Base-by-base conservation (phyloP, 2,888 invertebrate species). In the Polymixis flavicincta region DNA sequence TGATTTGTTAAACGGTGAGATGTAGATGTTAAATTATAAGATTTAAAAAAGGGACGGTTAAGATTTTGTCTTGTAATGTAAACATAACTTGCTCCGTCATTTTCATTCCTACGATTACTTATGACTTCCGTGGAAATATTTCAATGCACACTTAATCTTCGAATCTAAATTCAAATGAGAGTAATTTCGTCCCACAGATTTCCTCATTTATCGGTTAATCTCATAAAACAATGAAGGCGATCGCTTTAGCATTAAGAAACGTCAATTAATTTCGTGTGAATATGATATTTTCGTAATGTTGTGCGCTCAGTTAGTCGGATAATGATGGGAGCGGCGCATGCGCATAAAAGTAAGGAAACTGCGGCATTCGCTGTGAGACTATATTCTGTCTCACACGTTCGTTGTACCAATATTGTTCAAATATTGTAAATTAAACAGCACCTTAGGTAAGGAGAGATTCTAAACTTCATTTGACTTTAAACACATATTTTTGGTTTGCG, bases 181-280 rank as follows among this genome's bases (percentile, higher is more conserved):
- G 57, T 77, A 69, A 74, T 74, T 74, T 37, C 71, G 64, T 78
- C 79, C 77, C 82, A 85, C 84, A 79, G 71, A 61, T 85, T 87
- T 78, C 78, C 68, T 83, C 70, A 82, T 82, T 66, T 78, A 83
- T 69, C 71, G 52, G 75, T 77, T 78, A 86, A 87, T 87, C 83
- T 83, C 72, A 61, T 74, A 82, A 81, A 80, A 86, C 85, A 87
- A 87, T 86, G 83, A 83, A 78, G 63, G 72, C 72, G 78, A 84
- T 86, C 76, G 59, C 74, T 76, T 70, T 55, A 67, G 65, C 73
- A 78, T 88, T 85, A 86, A 78, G 80, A 87, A 85, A 88, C 82
- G 74, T 86, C 81, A 86, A 86, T 87, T 87, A 87, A 86, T 86
- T 82, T 86, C 88, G 84, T 88, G 87, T 86, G 87, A 87, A 87